phyloP scores from a whole-genome alignment of 2,113 vertebrate species.

The Brachirus orientalis region DNA sequence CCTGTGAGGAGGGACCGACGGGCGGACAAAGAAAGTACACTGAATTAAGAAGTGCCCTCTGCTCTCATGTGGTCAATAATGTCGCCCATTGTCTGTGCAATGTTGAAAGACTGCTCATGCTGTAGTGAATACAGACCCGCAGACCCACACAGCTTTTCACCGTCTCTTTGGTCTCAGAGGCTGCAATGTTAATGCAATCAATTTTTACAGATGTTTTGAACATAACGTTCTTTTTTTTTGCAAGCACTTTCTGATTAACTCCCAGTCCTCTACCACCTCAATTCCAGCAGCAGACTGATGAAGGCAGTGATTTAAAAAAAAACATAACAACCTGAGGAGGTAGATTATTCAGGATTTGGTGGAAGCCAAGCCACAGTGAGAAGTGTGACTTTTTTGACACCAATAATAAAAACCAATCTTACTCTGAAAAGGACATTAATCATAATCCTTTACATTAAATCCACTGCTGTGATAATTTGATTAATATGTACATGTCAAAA shows the following conservation, averaged over 20 bases:
- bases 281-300: neutral
- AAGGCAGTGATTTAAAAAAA: neutral
- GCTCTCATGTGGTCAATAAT: neutral
- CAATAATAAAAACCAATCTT: no score
- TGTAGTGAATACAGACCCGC: slow-evolving; percentile 5
- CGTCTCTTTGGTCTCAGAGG: slow-evolving; percentile 13
- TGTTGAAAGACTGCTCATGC: neutral
- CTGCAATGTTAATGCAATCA: slow-evolving; percentile 5
- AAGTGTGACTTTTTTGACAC: neutral
- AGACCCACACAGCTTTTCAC: neutral
- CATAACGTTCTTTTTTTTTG: slow-evolving; percentile 8
- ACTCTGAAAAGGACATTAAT: no score
- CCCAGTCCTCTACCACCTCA: neutral
- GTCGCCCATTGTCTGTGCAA: neutral
- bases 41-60: slow-evolving; percentile 15
- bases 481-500: no score
- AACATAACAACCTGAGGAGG: neutral
- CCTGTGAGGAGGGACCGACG: neutral
- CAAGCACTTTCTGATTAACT: neutral
- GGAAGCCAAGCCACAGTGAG: neutral
- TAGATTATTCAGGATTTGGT: neutral
- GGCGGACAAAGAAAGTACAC: neutral
- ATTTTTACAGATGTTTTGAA: slow-evolving; percentile 3
- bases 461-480: no score
- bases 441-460: no score